Conservation (phyloP, 1,140 invertebrate genomes). For the Philotrypesis tridentata region DNA sequence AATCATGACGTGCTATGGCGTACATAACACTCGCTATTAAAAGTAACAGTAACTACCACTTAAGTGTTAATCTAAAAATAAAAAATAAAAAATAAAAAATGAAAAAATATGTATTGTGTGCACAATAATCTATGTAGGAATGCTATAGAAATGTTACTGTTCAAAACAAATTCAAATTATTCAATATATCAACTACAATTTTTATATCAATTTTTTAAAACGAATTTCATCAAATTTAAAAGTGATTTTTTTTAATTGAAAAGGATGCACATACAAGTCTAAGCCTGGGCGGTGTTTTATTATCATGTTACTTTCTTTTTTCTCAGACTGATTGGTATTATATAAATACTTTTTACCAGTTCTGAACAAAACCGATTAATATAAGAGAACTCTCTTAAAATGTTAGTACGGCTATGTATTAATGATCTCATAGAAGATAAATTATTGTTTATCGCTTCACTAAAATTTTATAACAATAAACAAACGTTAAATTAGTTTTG, state of each 20-base stretch:
- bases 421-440: not conserved
- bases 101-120: not conserved
- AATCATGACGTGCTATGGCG: not conserved
- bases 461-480: conserved; percentile 35
- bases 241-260: conserved; percentile 32
- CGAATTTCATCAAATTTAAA: not conserved
- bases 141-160: not conserved
- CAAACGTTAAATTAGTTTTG: not conserved
- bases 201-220: not conserved
- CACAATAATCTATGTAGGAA: not conserved
- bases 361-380: not conserved
- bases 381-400: not conserved
- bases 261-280: conserved; percentile 43
- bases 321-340: conserved; percentile 8
- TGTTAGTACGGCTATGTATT: conserved; percentile 25
- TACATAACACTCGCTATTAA: not conserved
- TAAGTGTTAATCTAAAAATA: not conserved
- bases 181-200: conserved; percentile 26
- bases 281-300: conserved; percentile 37
- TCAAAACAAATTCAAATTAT: not conserved
- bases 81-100: not conserved
- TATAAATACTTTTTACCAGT: not conserved
- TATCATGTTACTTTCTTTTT: conserved; percentile 41
- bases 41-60: not conserved
- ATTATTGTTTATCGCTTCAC: conserved; percentile 3